These are phyloP conservation scores for Cryptotermes secundus DNA, from an alignment of 1,140 invertebrate species.

Conservation along the genomic window DNA sequence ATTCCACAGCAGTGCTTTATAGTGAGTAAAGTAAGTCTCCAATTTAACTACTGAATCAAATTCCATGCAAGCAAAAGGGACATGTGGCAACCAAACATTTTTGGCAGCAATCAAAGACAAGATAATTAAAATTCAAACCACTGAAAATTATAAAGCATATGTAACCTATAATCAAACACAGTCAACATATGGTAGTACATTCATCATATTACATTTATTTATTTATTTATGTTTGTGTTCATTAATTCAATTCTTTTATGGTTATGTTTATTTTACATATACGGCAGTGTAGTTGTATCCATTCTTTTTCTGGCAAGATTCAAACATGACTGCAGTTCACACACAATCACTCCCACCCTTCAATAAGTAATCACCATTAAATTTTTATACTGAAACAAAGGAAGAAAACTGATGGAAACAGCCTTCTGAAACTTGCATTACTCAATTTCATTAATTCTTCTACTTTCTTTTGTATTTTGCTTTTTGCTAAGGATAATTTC, in stretches of 20 bases:
- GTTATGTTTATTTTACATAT: conserved; percentile 17
- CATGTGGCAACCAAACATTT: neutral
- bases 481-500: neutral
- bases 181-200: neutral
- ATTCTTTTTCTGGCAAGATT: conserved; percentile 1
- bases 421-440: neutral
- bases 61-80: neutral
- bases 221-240: neutral
- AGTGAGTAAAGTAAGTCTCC: neutral
- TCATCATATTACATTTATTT: conserved; percentile 1
- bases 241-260: neutral
- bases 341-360: neutral
- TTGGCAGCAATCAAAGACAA: neutral
- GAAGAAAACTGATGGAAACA: neutral
- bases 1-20: neutral
- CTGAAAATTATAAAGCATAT: neutral
- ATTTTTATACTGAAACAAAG: neutral
- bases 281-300: conserved; percentile 3
- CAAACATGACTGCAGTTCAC: conserved; percentile 10
- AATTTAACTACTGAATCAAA: neutral
- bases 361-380: neutral
- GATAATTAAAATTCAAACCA: neutral
- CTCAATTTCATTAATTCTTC: neutral
- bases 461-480: neutral
- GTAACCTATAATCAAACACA: neutral